Percentiles rank a stretch among this genome's conserved stretches.
Conservation (phyloP, 2,888 invertebrate species). For the Cryptocheilus praepositus region DNA sequence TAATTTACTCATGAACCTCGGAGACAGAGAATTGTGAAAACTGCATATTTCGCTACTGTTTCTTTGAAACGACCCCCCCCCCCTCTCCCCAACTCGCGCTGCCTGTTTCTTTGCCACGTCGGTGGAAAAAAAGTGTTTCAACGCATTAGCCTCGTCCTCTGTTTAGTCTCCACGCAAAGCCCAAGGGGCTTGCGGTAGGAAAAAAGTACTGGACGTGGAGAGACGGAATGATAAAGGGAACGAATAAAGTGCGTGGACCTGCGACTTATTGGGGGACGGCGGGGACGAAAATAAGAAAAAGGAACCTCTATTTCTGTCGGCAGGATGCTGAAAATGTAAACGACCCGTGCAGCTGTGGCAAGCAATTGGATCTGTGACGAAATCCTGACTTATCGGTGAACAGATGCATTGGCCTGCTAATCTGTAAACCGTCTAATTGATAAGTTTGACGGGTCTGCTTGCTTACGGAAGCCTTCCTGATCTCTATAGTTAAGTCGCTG, state of each 20-base stretch:
- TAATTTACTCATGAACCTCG: too few relatives aligned
- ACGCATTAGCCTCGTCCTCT: conserved; percentile 38
- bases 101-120: neutral
- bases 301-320: conserved; percentile 46
- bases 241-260: conserved; percentile 1
- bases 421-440: too few relatives aligned
- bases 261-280: conserved; percentile 5
- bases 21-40: too few relatives aligned
- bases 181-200: conserved; percentile 2
- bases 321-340: conserved; percentile 50
- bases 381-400: conserved; percentile 28
- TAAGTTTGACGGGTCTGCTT: neutral
- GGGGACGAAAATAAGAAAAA: conserved; percentile 24
- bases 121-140: conserved; percentile 22
- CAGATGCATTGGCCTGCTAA: neutral
- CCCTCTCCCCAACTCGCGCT: neutral
- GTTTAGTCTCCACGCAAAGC: conserved; percentile 32
- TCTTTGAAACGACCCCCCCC: neutral
- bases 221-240: neutral
- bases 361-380: conserved; percentile 11
- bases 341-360: conserved; percentile 38
- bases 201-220: neutral
- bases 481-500: too few relatives aligned
- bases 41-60: too few relatives aligned
- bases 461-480: too few relatives aligned